These are phyloP conservation scores for Chlamydotis undulata DNA, from an alignment of 2,113 vertebrate genomes.

Conservation along the genomic window DNA sequence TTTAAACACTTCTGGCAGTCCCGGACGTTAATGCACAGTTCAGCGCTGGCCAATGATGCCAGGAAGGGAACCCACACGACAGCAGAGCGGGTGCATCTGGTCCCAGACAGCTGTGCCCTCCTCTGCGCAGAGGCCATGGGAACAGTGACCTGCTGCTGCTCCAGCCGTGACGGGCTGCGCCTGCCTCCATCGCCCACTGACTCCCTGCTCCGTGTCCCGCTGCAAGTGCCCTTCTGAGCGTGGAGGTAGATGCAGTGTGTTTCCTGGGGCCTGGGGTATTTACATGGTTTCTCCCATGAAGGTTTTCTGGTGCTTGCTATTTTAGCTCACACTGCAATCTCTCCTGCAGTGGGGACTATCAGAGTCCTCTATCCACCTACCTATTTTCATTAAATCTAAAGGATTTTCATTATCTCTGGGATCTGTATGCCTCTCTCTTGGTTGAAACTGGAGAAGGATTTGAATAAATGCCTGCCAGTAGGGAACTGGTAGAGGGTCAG, in stretches of 20 bases:
- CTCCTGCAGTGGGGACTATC: not conserved
- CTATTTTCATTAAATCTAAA: not conserved
- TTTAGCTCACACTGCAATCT: not conserved
- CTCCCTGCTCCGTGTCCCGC: not conserved
- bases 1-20: not conserved
- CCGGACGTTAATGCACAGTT: not conserved
- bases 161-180: rapidly evolving
- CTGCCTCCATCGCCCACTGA: not conserved
- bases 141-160: not conserved
- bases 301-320: not conserved
- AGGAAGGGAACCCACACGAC: not conserved
- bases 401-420: not conserved
- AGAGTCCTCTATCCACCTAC: not conserved
- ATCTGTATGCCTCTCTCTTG: not conserved
- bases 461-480: not conserved
- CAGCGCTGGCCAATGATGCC: not conserved
- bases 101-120: not conserved
- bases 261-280: not conserved
- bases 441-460: not conserved
- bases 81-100: not conserved
- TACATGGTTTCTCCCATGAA: not conserved
- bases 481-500: not conserved
- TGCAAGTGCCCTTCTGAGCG: not conserved
- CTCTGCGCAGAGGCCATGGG: not conserved
- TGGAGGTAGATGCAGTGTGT: not conserved